Conservation (phyloP, 2,113 vertebrate species). For the Sphyrna mokarran region DNA sequence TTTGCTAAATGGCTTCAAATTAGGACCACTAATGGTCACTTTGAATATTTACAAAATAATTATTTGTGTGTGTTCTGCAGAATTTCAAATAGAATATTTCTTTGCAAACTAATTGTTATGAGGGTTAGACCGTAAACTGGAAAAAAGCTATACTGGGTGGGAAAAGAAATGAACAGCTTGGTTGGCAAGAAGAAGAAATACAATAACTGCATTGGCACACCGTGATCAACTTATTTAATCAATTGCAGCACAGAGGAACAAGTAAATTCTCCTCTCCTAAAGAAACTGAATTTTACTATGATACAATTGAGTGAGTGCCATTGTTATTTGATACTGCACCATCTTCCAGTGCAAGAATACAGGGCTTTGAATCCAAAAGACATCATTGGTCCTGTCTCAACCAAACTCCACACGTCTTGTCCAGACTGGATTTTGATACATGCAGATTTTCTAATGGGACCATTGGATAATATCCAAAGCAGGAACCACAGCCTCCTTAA, state of each 20-base stretch:
- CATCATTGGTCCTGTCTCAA: background rate
- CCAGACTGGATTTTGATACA: background rate
- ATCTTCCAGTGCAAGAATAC: background rate
- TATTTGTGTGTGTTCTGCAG: background rate
- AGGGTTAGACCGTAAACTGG: background rate
- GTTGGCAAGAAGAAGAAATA: constrained; percentile 15
- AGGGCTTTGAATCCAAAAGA: background rate
- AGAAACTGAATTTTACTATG: background rate
- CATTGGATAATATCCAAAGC: background rate
- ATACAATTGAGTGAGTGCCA: background rate
- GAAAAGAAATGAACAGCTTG: background rate
- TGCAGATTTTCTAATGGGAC: background rate
- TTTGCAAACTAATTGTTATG: background rate
- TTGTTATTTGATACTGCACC: background rate
- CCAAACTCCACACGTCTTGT: background rate
- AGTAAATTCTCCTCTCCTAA: background rate
- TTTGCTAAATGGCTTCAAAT: background rate
- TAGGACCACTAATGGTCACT: background rate
- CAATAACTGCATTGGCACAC: background rate
- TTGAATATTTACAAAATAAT: background rate
- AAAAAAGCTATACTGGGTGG: background rate
- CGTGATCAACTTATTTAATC: background rate
- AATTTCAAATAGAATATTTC: background rate
- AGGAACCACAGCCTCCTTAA: background rate
- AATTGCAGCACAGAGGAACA: constrained; percentile 24